phyloP scores from a whole-genome alignment of 2,797 vertebrate genomes.

The Discoglossus pictus region DNA sequence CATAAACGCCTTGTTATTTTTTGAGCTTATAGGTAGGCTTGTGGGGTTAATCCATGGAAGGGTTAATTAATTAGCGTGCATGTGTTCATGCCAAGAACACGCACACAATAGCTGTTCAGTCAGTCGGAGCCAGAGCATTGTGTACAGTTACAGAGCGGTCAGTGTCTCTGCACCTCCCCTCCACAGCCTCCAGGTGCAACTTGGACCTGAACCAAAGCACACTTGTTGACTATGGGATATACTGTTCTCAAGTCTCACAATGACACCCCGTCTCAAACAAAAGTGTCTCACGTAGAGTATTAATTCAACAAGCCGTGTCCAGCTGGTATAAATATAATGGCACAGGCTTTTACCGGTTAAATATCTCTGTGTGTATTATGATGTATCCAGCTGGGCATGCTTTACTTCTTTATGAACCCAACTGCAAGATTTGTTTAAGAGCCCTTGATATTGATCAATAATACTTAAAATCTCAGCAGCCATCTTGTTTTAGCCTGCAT shows the following conservation, averaged over 20 bases:
- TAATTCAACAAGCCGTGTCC: not conserved
- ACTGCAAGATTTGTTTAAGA: too few species aligned
- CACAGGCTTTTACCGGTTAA: too few species aligned
- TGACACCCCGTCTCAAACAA: not conserved
- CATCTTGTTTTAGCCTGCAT: too few species aligned
- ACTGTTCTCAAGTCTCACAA: constrained; percentile 12
- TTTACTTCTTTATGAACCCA: too few species aligned
- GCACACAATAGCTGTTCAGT: constrained; percentile 27
- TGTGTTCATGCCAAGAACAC: constrained; percentile 20
- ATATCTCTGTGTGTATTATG: too few species aligned
- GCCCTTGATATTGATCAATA: too few species aligned
- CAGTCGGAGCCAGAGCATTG: constrained; percentile 7
- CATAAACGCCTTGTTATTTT: too few species aligned
- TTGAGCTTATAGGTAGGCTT: not conserved
- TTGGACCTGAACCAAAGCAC: constrained; percentile 10
- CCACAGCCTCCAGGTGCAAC: not conserved
- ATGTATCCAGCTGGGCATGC: too few species aligned
- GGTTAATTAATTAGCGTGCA: not conserved
- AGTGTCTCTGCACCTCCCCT: constrained; percentile 1
- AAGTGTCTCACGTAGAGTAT: not conserved
- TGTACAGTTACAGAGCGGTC: constrained; percentile 1
- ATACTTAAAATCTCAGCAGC: too few species aligned
- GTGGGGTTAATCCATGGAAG: not conserved
- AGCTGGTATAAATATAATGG: too few species aligned
- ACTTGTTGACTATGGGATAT: constrained; percentile 29